Evolutionary conservation across 2,113 vertebrate species (phyloP), one percentile per base, ranked within the genome.

Genomic region (Orthonyx spaldingii): DNA sequence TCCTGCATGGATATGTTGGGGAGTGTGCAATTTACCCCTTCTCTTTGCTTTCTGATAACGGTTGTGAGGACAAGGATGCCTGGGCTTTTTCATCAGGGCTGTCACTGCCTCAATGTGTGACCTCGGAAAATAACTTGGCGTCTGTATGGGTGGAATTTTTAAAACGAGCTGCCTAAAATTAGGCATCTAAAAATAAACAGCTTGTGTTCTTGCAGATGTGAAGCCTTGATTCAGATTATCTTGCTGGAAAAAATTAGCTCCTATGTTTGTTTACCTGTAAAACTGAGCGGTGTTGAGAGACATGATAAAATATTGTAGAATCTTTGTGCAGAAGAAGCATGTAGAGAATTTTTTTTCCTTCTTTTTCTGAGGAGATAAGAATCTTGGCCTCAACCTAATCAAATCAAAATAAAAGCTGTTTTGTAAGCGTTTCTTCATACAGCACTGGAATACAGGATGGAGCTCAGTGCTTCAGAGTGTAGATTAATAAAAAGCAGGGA

Each of bases 121-220:
- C 76, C 72, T 92, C 26, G 3, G 66, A 81, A 93, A 92, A 81
- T 50, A 66, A 77, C 65, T 87, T 90, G 44, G 72, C 24, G 1
- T 83, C 70, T 87, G 10, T 23, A 53, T 14, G 70, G 63, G 59
- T 69, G 94, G 93, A 94, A 88, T 87, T 95, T 91, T 88, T 87
- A 63, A 88, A 91, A 35, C 1, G 50, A 80, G 27, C 33, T 90
- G 77, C 89, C 78, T 96, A 72, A 91, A 91, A 69, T 94, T 89
- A 95, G 87, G 52, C 61, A 28, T 64, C 77, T 94, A 50, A 95
- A 95, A 94, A 89, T 89, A 96, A 95, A 82, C 35, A 87, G 28
- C 61, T 79, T 72, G 37, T 87, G 16, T 89, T 82, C 37, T 39
- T 95, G 66, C 61, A 95, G 81, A 65, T 84, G 37, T 53, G 50